phyloP scores from a whole-genome alignment of 1,140 invertebrate genomes.

The Cheumatopsyche charites region DNA sequence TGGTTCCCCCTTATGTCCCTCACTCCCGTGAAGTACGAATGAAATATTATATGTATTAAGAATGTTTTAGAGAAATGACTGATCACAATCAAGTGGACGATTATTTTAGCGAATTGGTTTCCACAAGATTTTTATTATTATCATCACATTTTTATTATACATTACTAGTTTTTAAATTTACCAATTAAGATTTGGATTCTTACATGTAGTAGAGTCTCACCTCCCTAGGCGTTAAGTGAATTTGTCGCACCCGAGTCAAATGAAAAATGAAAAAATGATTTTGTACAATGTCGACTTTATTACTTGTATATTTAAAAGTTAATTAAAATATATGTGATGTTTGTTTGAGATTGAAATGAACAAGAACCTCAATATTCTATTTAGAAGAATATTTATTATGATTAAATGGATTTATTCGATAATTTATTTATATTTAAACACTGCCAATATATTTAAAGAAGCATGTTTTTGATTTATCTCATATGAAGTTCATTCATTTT shows the following conservation, averaged over 20 bases:
- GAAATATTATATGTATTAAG: conserved; percentile 41
- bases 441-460: conserved; percentile 26
- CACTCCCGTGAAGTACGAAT: conserved; percentile 37
- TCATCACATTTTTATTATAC: conserved; percentile 48
- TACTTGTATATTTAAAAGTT: conserved; percentile 46
- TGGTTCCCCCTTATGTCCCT: neutral
- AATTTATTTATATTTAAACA: conserved; percentile 34
- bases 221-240: conserved; percentile 45
- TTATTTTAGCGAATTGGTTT: conserved; percentile 56
- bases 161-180: conserved; percentile 42
- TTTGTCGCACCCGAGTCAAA: conserved; percentile 48
- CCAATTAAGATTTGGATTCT: conserved; percentile 48
- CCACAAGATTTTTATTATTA: conserved; percentile 47
- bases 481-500: conserved; percentile 13
- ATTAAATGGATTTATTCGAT: conserved; percentile 9
- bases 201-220: conserved; percentile 50
- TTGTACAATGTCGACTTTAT: conserved; percentile 49
- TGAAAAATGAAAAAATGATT: conserved; percentile 46
- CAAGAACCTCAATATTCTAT: conserved; percentile 48
- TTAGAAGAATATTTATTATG: conserved; percentile 36
- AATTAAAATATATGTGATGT: conserved; percentile 43
- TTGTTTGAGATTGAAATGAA: conserved; percentile 47
- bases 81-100: conserved; percentile 61
- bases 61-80: conserved; percentile 57
- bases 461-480: conserved; percentile 8